phyloP scores from a whole-genome alignment of 2,888 invertebrate genomes.

The Pomacea canaliculata region DNA sequence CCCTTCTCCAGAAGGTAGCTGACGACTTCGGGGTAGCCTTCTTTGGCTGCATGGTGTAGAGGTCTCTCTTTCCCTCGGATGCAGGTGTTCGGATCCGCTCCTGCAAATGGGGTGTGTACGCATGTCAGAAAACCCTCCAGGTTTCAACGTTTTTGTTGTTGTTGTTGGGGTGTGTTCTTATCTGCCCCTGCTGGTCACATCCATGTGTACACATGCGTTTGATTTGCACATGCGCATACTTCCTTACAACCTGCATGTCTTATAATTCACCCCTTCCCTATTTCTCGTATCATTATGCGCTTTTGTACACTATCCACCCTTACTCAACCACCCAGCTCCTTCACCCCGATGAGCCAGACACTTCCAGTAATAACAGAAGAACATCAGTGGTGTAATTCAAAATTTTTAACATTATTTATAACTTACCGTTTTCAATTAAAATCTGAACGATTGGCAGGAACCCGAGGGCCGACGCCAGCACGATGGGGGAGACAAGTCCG shows the following conservation, averaged over 20 bases:
- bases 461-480: conserved; percentile 65
- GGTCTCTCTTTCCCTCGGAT: conserved; percentile 64
- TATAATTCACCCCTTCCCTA: too few species aligned
- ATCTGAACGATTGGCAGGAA: conserved; percentile 46
- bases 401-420: too few species aligned
- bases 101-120: conserved; percentile 29
- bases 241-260: not conserved
- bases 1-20: conserved; percentile 52
- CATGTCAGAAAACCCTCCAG: not conserved
- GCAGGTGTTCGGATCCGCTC: conserved; percentile 55
- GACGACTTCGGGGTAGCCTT: conserved; percentile 62
- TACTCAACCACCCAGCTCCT: not conserved
- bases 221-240: not conserved
- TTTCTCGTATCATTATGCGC: not conserved
- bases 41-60: conserved; percentile 68
- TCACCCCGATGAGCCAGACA: conserved; percentile 28
- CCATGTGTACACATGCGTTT: not conserved
- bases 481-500: conserved; percentile 63
- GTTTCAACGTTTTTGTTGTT: not conserved
- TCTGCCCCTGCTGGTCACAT: not conserved
- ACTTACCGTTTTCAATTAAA: conserved; percentile 21
- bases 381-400: not conserved
- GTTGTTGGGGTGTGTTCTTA: not conserved
- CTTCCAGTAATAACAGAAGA: conserved; percentile 23
- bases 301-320: not conserved